Base-by-base conservation (phyloP, 2,113 vertebrate species). In the Psephotus haematonotus region DNA sequence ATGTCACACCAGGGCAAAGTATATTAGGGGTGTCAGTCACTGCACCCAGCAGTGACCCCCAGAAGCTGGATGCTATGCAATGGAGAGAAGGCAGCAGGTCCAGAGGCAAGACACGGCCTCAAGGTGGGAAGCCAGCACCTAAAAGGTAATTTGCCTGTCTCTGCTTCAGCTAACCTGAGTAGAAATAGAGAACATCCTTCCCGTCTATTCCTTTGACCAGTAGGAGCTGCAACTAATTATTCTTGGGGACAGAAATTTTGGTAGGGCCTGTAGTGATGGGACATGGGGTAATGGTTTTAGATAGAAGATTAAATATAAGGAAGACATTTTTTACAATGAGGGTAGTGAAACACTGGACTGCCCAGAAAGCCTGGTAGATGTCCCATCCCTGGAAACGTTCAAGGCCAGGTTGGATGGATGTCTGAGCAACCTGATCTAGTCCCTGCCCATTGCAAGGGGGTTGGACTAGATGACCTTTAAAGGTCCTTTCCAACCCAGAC, bases 21-120 rank as follows among this genome's bases (percentile, higher is more conserved):
- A 22, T 0, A 0, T 49, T 25, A 76, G 13, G 28, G 17, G 28
- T 39, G 15, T 57, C 69, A 59, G 69, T 28, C 4, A 1, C 52
- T 64, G 65, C 68, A 67, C 52, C 19, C 52, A 84, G 37, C 20
- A 81, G 47, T 20, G 24, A 68, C 62, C 62, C 62, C 50, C 49
- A 55, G 49, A 53, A 83, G 50, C 18, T 76, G 46, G 12, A 65
- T 65, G 29, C 18, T 47, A 25, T 4, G 5, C 19, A 86, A 33
- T 39, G 17, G 22, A 83, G 11, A 79, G 16, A 16, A 55, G 29
- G 35, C 62, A 65, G 31, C 14, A 3, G 10, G 11, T 62, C 55
- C 44, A 60, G 75, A 60, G 22, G 43, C 1, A 2, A 90, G 53
- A 85, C 33, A 43, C 39, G 78, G 44, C 10, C 35, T 10, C 53